Evolutionary conservation across 1,140 invertebrate species (phyloP), one percentile per base, ranked within the genome.

Genomic region (Cyclargus thomasi): DNA sequence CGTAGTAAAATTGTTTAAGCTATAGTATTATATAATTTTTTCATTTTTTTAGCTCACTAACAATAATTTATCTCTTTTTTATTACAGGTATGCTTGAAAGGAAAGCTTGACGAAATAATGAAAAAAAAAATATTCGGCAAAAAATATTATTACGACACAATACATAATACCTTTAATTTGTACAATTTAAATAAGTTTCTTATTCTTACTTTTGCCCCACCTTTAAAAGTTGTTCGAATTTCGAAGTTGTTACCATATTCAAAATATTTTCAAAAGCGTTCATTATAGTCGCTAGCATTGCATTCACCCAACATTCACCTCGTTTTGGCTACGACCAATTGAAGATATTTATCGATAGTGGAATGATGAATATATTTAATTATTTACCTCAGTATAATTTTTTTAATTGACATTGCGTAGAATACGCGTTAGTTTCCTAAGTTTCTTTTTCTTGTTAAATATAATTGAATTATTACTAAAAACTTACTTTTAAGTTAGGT

Each of bases 31-130:
- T 55, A 64, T 35, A 36, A 36, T 35, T 4, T 62, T 62, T 67
- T 63, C 65, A 72, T 63, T 29, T 29, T 2, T 29, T 29, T 29
- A 29, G n/a, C 29, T 29, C 8, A 6, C 2, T 29, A 7, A 5
- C 29, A 29, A 29, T 29, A 7, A 29, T 29, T 3, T 29, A 29
- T 70, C 39, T 47, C 63, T 70, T 74, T 74, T 67, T 65, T 59
- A 67, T 86, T 87, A 21, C 87, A 90, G 87, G 80, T 90, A 88
- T 77, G 85, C 78, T 71, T 90, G 86, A 88, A 73, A 70, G 77
- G 77, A 73, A 74, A 75, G 76, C 78, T 74, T 79, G 72, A 67
- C 67, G 69, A 71, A 74, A 76, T 53, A 57, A 76, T 74, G 75
- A 77, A 69, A 72, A 77, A 69, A 72, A 76, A 80, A 81, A 80